Base-by-base conservation (phyloP, 2,113 vertebrate genomes). In the Pipa parva region DNA sequence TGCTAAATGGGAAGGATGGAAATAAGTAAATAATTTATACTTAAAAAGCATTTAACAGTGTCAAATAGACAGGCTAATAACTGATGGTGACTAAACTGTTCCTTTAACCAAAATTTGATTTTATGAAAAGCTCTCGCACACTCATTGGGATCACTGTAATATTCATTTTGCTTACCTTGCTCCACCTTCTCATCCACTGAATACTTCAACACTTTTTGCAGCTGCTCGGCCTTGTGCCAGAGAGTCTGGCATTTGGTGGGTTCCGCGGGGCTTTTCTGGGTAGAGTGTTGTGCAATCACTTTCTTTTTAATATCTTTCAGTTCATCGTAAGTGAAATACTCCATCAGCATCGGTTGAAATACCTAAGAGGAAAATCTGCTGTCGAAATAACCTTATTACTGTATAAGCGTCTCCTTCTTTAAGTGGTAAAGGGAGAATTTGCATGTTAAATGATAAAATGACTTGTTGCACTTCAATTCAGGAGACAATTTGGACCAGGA, bases 281-380 rank as follows among this genome's bases (percentile, higher is more conserved):
- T 92, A 80, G 91, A 87, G 78, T 99, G 97, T 29, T 97, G 94
- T 0, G 91, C 94, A 26, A 98, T 98, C 81, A 99, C 97, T 85
- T 95, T 92, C 75, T 95, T 95, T 83, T 98, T 99, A 77, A 99
- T 97, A 79, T 92, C 96, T 82, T 99, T 99, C 64, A 99, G 76
- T 81, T 99, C 97, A 75, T 98, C 96, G 0, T 98, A 99, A 46
- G 93, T 92, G 73, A 99, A 99, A 82, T 99, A 95, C 83, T 99
- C 88, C 97, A 99, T 99, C 78, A 99, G 91, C 94, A 99, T 97
- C 36, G 97, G 96, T 88, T 99, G 97, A 73, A 98, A 99, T 75
- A 99, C 97, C 97, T 99, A 80, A 71, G 46, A 50, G 12, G 67
- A 50, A 71, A 6, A 42, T 42, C 39, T 15, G 7, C 13, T 15